Conservation (phyloP, 1,140 invertebrate genomes). For the Drosophila willistoni region DNA sequence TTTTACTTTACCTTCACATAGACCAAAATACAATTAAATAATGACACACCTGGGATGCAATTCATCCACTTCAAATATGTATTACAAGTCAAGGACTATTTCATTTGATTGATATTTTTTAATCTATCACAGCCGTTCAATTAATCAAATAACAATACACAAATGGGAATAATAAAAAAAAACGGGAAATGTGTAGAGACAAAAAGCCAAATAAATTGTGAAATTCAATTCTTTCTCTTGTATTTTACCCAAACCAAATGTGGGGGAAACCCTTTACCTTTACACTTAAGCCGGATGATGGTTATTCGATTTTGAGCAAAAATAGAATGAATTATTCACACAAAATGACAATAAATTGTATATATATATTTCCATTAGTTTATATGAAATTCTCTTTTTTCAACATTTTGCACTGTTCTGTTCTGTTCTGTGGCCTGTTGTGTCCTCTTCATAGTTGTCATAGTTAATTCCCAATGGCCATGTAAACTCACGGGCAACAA, state of each 20-base stretch:
- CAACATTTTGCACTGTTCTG: conserved; percentile 1
- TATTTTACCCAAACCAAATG: not conserved
- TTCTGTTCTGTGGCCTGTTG: not conserved
- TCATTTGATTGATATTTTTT: conserved; percentile 7
- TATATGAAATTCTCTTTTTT: not conserved
- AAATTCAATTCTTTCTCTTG: not conserved
- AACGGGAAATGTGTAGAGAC: not conserved
- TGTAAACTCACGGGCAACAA: conserved; percentile 32
- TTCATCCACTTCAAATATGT: not conserved
- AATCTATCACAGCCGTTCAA: conserved; percentile 10
- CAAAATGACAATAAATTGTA: too few relatives aligned
- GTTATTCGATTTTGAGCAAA: not conserved
- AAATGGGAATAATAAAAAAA: not conserved
- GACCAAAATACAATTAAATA: not conserved
- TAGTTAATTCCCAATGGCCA: conserved; percentile 32
- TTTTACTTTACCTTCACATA: not conserved
- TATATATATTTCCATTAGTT: not conserved
- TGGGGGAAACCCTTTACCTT: not conserved
- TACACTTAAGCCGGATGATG: not conserved
- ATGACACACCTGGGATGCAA: not conserved
- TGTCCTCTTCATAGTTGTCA: not conserved
- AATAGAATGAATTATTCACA: not conserved
- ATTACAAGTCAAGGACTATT: conserved; percentile 6
- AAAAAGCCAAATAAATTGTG: not conserved
- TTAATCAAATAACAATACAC: not conserved